These are phyloP conservation scores for Anableps anableps DNA, from an alignment of 2,797 vertebrate genomes.

Conservation along the genomic window DNA sequence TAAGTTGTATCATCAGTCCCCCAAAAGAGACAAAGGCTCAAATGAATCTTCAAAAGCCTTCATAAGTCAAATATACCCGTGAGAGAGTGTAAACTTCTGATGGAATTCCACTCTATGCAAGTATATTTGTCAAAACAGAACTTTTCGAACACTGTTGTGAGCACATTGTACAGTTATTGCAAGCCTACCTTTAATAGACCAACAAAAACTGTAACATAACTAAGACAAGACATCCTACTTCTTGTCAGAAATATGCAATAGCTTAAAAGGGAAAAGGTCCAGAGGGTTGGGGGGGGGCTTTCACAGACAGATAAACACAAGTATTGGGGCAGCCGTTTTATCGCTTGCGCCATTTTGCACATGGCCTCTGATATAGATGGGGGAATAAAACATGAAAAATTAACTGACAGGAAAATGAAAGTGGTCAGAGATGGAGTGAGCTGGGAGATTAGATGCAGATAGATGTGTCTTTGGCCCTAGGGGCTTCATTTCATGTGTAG, in stretches of 20 bases:
- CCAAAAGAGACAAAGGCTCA: no score
- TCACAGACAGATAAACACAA: conserved; percentile 43
- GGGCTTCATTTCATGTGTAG: conserved; percentile 40
- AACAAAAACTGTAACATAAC: conserved; percentile 8
- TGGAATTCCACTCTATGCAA: no score
- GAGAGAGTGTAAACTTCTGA: no score
- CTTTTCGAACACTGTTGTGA: background rate
- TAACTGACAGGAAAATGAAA: conserved; percentile 54
- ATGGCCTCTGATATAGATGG: conserved; percentile 36
- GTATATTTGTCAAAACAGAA: no score
- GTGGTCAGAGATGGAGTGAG: conserved; percentile 37
- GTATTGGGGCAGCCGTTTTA: conserved; percentile 34
- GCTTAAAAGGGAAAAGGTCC: conserved; percentile 37
- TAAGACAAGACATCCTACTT: conserved; percentile 12
- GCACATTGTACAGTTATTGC: background rate
- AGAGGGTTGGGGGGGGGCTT: conserved; percentile 23
- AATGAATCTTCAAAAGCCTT: no score
- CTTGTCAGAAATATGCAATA: background rate
- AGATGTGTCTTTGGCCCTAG: conserved; percentile 31
- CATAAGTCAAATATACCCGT: no score
- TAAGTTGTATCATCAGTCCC: no score
- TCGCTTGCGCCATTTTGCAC: conserved; percentile 48
- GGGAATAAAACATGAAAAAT: conserved; percentile 59
- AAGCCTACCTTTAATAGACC: conserved; percentile 1
- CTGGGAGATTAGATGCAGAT: conserved; percentile 44